These are phyloP conservation scores for Escarpia spicata DNA, from an alignment of 2,888 invertebrate species.

Conservation along the genomic window DNA sequence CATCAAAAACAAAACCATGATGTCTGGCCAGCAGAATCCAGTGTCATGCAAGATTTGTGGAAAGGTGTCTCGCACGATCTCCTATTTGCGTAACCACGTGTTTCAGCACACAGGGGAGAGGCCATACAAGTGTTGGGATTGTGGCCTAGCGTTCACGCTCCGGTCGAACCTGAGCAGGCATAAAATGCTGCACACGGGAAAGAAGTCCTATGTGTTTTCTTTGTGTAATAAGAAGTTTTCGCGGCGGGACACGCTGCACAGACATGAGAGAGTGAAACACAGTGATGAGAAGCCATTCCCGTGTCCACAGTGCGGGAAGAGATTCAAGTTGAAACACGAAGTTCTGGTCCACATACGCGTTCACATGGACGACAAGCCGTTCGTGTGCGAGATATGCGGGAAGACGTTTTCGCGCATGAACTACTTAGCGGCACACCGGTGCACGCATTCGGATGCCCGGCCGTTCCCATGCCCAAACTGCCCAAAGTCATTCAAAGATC, in stretches of 20 bases:
- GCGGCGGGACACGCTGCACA: too few relatives aligned
- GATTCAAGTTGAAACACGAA: too few relatives aligned
- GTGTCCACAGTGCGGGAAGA: too few relatives aligned
- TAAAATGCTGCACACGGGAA: not conserved
- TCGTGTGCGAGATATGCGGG: too few relatives aligned
- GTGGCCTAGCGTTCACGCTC: not conserved
- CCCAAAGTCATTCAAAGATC: not conserved
- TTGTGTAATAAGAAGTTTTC: too few relatives aligned
- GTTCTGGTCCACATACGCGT: too few relatives aligned
- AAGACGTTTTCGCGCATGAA: constrained; percentile 7
- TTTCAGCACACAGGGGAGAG: not conserved
- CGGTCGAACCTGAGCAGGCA: not conserved
- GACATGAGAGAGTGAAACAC: too few relatives aligned
- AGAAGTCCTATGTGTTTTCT: too few relatives aligned
- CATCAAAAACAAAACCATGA: not conserved
- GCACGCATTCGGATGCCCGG: not conserved
- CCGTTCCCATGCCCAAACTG: not conserved
- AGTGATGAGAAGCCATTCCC: too few relatives aligned
- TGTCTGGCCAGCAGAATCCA: not conserved
- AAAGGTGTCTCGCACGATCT: not conserved
- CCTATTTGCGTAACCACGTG: not conserved
- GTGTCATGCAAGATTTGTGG: not conserved
- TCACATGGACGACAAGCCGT: too few relatives aligned
- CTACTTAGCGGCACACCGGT: not conserved
- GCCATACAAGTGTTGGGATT: not conserved